Conservation (phyloP, 2,888 invertebrate species). For the Drosophila nr. medialis region DNA sequence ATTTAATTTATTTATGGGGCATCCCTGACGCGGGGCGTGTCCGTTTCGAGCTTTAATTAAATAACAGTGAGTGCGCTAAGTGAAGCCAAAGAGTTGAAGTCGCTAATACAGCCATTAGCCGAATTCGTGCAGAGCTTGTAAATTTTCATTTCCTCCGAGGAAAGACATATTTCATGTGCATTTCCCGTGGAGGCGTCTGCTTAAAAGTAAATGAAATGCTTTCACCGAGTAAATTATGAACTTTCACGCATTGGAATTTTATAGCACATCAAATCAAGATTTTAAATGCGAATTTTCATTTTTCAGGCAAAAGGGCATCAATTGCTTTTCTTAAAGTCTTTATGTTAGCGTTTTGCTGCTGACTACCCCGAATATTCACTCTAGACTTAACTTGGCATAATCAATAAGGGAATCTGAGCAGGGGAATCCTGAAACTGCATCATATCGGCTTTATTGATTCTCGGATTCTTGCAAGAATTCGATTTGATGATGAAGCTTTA, state of each 20-base stretch:
- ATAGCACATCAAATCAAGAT: not conserved
- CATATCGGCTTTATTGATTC: not conserved
- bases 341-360: not conserved
- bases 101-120: slow-evolving; percentile 73
- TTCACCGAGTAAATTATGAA: not conserved
- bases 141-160: slow-evolving; percentile 50
- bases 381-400: not conserved
- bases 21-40: slow-evolving; percentile 23
- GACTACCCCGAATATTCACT: not conserved
- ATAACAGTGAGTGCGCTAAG: slow-evolving; percentile 66
- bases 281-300: not conserved
- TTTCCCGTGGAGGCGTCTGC: not conserved
- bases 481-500: not conserved
- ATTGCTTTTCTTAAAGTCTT: not conserved
- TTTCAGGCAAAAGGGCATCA: too few relatives aligned
- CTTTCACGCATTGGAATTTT: not conserved
- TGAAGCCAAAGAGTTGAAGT: slow-evolving; percentile 69
- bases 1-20: slow-evolving; percentile 76
- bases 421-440: not conserved
- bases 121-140: slow-evolving; percentile 58
- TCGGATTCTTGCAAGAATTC: not conserved
- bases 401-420: not conserved
- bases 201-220: not conserved
- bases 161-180: slow-evolving; percentile 14
- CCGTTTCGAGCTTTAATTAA: slow-evolving; percentile 63